These are phyloP conservation scores for Allolobophora icterica DNA, from an alignment of 2,888 invertebrate species.

Conservation along the genomic window DNA sequence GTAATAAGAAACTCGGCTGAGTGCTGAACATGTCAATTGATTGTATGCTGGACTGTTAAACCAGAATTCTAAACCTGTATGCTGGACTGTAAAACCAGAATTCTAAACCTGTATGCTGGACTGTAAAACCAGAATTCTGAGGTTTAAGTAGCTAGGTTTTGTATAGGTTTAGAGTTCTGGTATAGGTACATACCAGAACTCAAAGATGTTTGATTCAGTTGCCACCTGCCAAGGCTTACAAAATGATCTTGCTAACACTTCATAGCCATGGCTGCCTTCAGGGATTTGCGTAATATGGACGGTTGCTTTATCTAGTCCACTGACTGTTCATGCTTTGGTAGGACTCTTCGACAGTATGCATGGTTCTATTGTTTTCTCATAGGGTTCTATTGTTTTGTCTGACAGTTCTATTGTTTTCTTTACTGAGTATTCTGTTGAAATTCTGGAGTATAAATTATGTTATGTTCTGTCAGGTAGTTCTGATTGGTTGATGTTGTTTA, in stretches of 20 bases:
- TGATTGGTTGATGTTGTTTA: conserved; percentile 39
- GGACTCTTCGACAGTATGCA: neutral
- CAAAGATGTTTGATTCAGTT: neutral
- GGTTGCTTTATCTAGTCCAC: neutral
- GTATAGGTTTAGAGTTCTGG: too few relatives aligned
- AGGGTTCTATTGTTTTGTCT: neutral
- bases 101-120: too few relatives aligned
- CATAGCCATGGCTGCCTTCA: neutral
- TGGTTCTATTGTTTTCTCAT: neutral
- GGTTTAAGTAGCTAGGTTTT: too few relatives aligned
- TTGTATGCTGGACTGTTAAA: neutral
- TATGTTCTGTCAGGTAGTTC: neutral
- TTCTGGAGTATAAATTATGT: neutral
- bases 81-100: too few relatives aligned
- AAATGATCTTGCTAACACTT: neutral
- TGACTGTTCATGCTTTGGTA: neutral
- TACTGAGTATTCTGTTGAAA: neutral
- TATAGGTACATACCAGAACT: neutral
- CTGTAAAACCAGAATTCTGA: neutral
- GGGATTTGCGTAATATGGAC: neutral
- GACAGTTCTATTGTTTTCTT: neutral
- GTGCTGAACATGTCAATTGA: conserved; percentile 21
- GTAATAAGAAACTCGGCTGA: conserved; percentile 84
- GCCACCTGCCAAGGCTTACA: neutral
- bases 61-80: too few relatives aligned